Base-by-base conservation (phyloP, 37 sponge, comb jelly and placozoan species). In the Crambe crambe region DNA sequence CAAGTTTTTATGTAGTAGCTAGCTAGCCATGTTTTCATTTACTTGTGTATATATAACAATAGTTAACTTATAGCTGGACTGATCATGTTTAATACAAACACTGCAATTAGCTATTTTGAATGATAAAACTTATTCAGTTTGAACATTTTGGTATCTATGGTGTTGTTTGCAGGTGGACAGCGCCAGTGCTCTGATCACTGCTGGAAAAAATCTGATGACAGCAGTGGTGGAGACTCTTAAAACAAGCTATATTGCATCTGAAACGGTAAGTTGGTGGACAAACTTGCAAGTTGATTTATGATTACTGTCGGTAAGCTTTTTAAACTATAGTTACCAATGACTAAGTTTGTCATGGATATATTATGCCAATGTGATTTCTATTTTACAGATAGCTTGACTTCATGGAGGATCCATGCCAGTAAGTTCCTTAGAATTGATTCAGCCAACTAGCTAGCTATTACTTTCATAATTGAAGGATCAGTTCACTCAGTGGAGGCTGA, bases 201-300 rank as follows among this genome's bases (percentile, higher is more conserved):
- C 95, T 23, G 85, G 89, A 15, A 95, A 88, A 73, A 95, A 88
- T 59, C 65, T 95, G 27, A 91, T 91, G 86, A 85, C 62, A 18
- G 75, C 89, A 0, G 95, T 95, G 0, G 95, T 91, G 34, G 68
- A 62, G 36, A 67, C 74, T 0, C 91, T 95, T 30, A 95, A 91
- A 75, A 56, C 81, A 8, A 84, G 84, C 64, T 95, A 95, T 51
- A 54, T 95, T 62, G 95, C 95, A 23, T 88, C 80, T 20, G 67
- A 51, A 31, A 83, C 86, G 37, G 91, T 91, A 76, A 74, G 91
- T 85, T 29, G 6, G 12, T 47, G n/a, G n/a, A n/a, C n/a, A n/a
- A n/a, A n/a, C 15, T 21, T 94, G 0, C n/a, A n/a, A n/a, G n/a
- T n/a, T n/a, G n/a, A n/a, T n/a, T n/a, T n/a, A n/a, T n/a, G n/a